A percentile compares a stretch with the other conserved stretches of the same genome.
phyloP scores from a whole-genome alignment of 2,113 vertebrate genomes.

The Bubalus kerabau region DNA sequence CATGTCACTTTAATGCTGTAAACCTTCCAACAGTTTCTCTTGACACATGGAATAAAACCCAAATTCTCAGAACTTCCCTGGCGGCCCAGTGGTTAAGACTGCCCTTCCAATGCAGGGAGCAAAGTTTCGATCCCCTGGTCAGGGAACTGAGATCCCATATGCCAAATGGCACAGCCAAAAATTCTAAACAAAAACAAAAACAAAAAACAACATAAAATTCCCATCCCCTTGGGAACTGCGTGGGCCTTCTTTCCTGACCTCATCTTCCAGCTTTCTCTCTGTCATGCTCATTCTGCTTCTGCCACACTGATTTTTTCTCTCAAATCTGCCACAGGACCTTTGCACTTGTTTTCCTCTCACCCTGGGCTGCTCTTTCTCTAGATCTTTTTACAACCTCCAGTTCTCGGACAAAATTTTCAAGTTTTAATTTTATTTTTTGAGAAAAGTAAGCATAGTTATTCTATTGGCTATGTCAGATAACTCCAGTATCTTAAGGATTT shows the following conservation, averaged over 20 bases:
- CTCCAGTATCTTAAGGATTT: neutral
- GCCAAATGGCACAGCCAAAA: neutral
- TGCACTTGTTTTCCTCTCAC: neutral
- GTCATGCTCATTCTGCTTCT: neutral
- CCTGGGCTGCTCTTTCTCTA: neutral
- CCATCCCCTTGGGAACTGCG: neutral
- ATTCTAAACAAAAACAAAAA: neutral
- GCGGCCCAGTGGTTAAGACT: neutral
- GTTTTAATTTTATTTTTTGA: neutral
- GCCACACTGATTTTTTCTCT: neutral
- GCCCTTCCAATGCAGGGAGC: neutral
- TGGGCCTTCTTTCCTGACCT: neutral
- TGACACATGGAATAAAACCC: neutral
- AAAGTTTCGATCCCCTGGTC: neutral
- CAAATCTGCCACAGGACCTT: neutral
- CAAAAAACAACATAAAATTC: neutral
- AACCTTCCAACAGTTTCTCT: neutral
- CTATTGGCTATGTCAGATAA: neutral
- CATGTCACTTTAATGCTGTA: neutral
- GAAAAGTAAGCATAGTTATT: neutral
- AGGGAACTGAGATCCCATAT: neutral
- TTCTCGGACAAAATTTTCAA: neutral
- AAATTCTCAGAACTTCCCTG: neutral
- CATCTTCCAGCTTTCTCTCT: neutral
- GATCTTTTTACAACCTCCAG: neutral